phyloP scores from a whole-genome alignment of 2,797 vertebrate genomes.

The Pygocentrus nattereri region DNA sequence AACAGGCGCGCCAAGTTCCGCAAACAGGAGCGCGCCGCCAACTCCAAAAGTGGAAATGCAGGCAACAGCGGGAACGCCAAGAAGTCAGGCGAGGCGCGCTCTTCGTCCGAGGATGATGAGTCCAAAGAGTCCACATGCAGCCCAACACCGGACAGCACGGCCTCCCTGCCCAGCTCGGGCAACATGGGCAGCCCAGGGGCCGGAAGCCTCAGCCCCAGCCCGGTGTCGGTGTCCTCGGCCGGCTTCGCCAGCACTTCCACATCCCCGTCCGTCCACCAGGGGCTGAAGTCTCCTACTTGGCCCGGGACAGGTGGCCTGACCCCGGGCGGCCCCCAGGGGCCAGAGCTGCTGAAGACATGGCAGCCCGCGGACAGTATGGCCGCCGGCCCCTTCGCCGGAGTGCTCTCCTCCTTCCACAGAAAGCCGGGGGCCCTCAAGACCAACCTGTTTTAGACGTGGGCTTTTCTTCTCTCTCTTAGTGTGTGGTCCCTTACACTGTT shows the following conservation, averaged over 20 bases:
- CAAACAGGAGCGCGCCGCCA: slow-evolving; percentile 92
- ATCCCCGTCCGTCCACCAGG: slow-evolving; percentile 82
- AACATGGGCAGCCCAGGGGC: slow-evolving; percentile 84
- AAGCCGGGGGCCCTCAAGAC: slow-evolving; percentile 91
- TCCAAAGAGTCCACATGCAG: slow-evolving; percentile 96
- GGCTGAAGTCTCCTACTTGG: slow-evolving; percentile 89
- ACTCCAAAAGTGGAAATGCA: slow-evolving; percentile 79
- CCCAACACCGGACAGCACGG: slow-evolving; percentile 95
- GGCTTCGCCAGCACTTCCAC: slow-evolving; percentile 78
- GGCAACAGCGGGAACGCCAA: slow-evolving; percentile 67
- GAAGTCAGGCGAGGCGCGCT: slow-evolving; percentile 86
- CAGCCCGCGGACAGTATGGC: slow-evolving; percentile 92
- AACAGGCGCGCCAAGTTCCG: slow-evolving; percentile 95
- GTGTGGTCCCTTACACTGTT: slow-evolving; percentile 7
- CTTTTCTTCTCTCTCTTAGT: neutral
- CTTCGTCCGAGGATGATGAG: slow-evolving; percentile 93
- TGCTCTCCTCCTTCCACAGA: slow-evolving; percentile 95
- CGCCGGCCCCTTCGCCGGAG: slow-evolving; percentile 91
- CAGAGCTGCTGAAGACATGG: slow-evolving; percentile 94
- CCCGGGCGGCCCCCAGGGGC: slow-evolving; percentile 79
- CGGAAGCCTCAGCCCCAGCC: slow-evolving; percentile 89
- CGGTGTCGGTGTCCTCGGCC: slow-evolving; percentile 74
- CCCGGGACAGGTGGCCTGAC: slow-evolving; percentile 76
- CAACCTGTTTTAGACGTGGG: slow-evolving; percentile 88
- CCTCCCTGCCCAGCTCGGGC: slow-evolving; percentile 86